Evolutionary conservation across 2,888 invertebrate genomes (phyloP), one percentile per base, ranked within the genome.

Genomic region (Hybos culiciformis): DNA sequence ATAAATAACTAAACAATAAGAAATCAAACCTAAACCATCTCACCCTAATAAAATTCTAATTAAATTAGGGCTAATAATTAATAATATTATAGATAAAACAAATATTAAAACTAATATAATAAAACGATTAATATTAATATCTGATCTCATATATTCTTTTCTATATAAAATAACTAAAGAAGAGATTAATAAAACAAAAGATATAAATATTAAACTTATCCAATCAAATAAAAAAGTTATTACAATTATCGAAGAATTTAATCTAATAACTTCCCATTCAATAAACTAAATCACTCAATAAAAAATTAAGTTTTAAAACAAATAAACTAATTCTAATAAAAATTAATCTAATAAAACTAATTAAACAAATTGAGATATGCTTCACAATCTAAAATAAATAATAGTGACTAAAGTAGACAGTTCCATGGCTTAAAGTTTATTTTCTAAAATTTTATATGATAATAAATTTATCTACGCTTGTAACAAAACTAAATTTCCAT

Each of bases 21-120:
- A 83, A 56, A 74, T 66, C 59, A 83, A 68, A 0, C 81, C 81
- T 61, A 83, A 70, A 0, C 81, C 80, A 74, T 82, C 80, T 49
- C 80, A 82, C 0, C 80, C 79, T 59, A 82, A 69, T 62, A 81
- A 70, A 71, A 81, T 75, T 62, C 74, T 74, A 68, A 80, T 68
- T 65, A 80, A 68, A 72, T 78, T 79, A 48, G 77, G 77, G 2
- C 75, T 74, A 67, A 77, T 69, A 74, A 80, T 76, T 67, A 80
- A 69, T 58, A 78, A 66, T 56, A 77, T 68, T 68, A 80, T 80
- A 5, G 78, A 79, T 50, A 73, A 55, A 45, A 80, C 72, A 75
- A 81, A 79, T 61, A 78, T 63, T 56, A 75, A 62, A 43, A 80
- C 71, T 61, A 79, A 68, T 55, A 71, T 61, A 70, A 75, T 71